phyloP scores from a whole-genome alignment of 2,113 vertebrate species.

The Picathartes gymnocephalus region DNA sequence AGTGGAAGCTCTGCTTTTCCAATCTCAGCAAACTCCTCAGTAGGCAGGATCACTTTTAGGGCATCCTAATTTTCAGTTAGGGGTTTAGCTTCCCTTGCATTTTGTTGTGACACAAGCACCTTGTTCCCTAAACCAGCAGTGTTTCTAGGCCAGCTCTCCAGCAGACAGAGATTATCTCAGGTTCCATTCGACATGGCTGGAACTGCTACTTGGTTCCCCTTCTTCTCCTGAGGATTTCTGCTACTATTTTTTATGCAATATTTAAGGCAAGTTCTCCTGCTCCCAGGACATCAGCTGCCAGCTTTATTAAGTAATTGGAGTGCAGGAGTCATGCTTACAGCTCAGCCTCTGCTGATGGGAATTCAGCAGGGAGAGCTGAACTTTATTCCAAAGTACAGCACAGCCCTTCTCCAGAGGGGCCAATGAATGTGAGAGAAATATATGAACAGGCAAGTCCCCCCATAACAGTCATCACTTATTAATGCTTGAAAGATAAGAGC shows the following conservation, averaged over 20 bases:
- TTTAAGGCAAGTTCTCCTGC: neutral
- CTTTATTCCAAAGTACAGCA: neutral
- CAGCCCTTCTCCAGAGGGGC: neutral
- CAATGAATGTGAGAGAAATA: neutral
- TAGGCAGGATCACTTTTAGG: neutral
- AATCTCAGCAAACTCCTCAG: neutral
- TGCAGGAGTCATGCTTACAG: neutral
- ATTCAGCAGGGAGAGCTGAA: neutral
- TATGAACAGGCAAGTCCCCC: neutral
- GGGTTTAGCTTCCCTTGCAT: neutral
- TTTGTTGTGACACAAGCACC: neutral
- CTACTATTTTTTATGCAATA: neutral
- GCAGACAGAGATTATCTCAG: neutral
- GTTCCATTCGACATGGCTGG: rapidly evolving
- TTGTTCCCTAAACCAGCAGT: neutral
- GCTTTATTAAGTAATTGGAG: constrained; percentile 24
- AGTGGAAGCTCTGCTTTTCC: neutral
- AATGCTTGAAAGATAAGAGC: neutral
- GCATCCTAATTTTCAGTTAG: neutral
- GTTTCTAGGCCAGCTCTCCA: neutral
- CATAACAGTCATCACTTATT: neutral
- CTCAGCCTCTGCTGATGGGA: neutral
- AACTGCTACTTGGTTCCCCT: rapidly evolving
- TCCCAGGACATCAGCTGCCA: neutral
- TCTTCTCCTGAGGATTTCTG: neutral